Evolutionary conservation across 2,113 vertebrate species (phyloP).

Genomic region (Fregata magnificens): DNA sequence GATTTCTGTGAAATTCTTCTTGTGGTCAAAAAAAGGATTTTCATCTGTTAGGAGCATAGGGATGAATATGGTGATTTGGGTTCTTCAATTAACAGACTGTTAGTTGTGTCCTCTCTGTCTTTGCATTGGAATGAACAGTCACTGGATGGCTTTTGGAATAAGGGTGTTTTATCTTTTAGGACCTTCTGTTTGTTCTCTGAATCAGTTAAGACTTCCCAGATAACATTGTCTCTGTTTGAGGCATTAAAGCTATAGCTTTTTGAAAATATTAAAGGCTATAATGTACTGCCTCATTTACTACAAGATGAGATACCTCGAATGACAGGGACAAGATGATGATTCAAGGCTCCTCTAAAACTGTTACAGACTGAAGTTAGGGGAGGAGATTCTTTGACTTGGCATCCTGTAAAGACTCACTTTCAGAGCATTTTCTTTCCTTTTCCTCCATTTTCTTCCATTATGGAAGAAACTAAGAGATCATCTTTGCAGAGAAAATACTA

Average conservation of each 20-base stretch:
- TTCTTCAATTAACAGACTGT: not conserved
- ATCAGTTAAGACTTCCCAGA: not conserved
- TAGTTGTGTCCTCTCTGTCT: not conserved
- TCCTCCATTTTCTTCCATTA: not conserved
- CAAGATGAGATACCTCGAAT: not conserved
- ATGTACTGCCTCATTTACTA: not conserved
- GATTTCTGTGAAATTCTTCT: not conserved
- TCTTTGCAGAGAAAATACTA: not conserved
- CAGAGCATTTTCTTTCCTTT: not conserved
- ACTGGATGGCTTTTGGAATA: not conserved
- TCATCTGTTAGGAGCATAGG: not conserved
- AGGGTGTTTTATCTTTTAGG: not conserved
- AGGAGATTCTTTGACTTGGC: not conserved
- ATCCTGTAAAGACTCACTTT: not conserved
- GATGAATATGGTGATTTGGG: not conserved
- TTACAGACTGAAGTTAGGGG: not conserved
- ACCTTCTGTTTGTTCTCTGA: not conserved
- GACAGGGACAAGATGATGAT: not conserved
- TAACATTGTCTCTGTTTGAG: not conserved
- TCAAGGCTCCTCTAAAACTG: not conserved
- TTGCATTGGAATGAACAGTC: not conserved
- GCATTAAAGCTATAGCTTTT: not conserved
- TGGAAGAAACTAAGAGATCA: not conserved
- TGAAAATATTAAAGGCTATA: not conserved
- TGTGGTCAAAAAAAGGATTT: not conserved